phyloP scores from a whole-genome alignment of 2,888 invertebrate species.

The Taenaris catops region DNA sequence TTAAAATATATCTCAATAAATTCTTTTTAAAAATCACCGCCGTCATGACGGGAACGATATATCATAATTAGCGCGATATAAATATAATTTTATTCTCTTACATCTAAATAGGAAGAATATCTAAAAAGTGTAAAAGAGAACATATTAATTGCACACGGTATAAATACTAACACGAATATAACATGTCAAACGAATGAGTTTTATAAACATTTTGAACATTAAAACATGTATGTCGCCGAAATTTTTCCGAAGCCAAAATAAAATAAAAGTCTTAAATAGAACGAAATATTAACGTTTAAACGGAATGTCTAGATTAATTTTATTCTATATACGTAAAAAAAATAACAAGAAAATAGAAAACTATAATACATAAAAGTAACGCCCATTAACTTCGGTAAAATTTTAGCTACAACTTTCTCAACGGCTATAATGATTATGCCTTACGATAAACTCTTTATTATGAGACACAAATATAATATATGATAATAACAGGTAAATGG shows the following conservation, averaged over 20 bases:
- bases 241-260: background rate
- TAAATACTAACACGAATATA: slow-evolving; percentile 42
- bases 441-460: slow-evolving; percentile 23
- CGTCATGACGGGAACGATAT: slow-evolving; percentile 46
- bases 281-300: background rate
- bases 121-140: slow-evolving; percentile 58
- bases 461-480: slow-evolving; percentile 24
- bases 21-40: slow-evolving; percentile 51
- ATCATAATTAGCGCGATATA: slow-evolving; percentile 58
- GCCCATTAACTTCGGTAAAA: too few relatives aligned
- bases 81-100: slow-evolving; percentile 57
- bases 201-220: slow-evolving; percentile 15
- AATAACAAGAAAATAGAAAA: too few relatives aligned
- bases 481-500: slow-evolving; percentile 31
- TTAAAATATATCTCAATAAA: slow-evolving; percentile 74
- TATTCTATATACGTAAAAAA: too few relatives aligned
- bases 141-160: slow-evolving; percentile 69
- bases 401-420: slow-evolving; percentile 9
- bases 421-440: slow-evolving; percentile 24
- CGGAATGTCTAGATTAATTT: too few relatives aligned
- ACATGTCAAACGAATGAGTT: slow-evolving; percentile 29
- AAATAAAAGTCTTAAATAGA: background rate
- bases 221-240: slow-evolving; percentile 10
- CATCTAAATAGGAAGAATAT: slow-evolving; percentile 71
- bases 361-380: too few relatives aligned